Evolutionary conservation across 2,888 invertebrate species (phyloP).

Genomic region (Trisateles emortualis): DNA sequence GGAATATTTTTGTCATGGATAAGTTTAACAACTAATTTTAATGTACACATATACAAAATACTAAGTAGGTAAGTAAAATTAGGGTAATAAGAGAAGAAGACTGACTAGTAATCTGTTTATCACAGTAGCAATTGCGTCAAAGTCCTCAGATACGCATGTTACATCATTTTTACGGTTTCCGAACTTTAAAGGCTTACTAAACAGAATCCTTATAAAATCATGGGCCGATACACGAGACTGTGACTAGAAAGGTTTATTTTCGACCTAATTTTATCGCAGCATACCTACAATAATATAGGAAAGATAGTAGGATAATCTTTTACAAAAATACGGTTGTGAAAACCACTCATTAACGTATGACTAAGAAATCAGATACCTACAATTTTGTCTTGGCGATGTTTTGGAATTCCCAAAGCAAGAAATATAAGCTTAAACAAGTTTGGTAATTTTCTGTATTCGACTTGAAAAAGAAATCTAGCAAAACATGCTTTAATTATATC

Average conservation of each 20-base stretch:
- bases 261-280: too few species aligned
- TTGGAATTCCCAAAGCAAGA: neutral
- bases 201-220: slow-evolving; percentile 46
- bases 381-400: neutral
- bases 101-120: slow-evolving; percentile 39
- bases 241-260: neutral
- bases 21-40: too few species aligned
- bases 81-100: slow-evolving; percentile 18
- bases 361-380: neutral
- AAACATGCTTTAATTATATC: neutral
- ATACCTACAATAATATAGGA: slow-evolving; percentile 3
- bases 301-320: neutral
- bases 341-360: neutral
- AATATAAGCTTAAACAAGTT: neutral
- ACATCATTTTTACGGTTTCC: slow-evolving; percentile 50
- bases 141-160: slow-evolving; percentile 27
- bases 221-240: neutral
- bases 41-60: neutral
- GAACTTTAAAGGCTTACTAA: slow-evolving; percentile 31
- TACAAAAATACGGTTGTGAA: neutral
- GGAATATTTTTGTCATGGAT: too few species aligned
- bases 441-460: too few species aligned
- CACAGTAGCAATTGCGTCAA: slow-evolving; percentile 33
- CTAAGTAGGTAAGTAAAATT: neutral
- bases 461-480: too few species aligned